These are phyloP conservation scores for Phallusia fumigata DNA, from an alignment of 23 tunicate species.

Conservation along the genomic window DNA sequence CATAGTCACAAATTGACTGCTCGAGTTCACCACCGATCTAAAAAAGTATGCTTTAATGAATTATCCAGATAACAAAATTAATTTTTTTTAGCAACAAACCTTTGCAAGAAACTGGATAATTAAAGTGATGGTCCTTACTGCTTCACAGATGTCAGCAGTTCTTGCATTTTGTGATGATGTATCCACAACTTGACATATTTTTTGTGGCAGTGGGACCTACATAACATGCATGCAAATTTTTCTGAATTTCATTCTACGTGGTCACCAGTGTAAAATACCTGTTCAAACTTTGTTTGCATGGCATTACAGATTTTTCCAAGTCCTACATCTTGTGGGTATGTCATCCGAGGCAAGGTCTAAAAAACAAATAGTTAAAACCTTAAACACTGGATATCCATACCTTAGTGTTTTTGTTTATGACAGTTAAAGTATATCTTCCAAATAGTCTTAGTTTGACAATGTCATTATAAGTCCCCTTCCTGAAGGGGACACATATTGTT, in stretches of 20 bases:
- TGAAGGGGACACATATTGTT: too few species aligned
- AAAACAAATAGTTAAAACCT: neutral
- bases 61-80: neutral
- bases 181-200: conserved; percentile 56
- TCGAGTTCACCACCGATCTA: conserved; percentile 17
- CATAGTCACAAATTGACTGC: conserved; percentile 52
- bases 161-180: conserved; percentile 14
- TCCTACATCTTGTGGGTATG: conserved; percentile 64
- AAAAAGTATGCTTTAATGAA: neutral
- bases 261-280: neutral
- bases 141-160: conserved; percentile 78
- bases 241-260: neutral
- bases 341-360: conserved; percentile 52
- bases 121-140: conserved; percentile 59
- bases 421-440: too few species aligned
- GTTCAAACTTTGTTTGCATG: neutral
- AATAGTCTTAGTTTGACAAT: too few species aligned
- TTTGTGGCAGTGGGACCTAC: conserved; percentile 54
- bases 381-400: too few species aligned
- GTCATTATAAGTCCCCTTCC: too few species aligned
- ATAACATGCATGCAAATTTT: neutral
- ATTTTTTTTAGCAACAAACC: conserved; percentile 11
- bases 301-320: conserved; percentile 18
- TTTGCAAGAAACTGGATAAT: conserved; percentile 67
- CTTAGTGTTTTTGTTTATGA: too few species aligned